Percentiles rank a stretch among this genome's conserved stretches.
These are phyloP conservation scores for Margarornis squamiger DNA, from an alignment of 2,797 vertebrate genomes.

Conservation along the genomic window DNA sequence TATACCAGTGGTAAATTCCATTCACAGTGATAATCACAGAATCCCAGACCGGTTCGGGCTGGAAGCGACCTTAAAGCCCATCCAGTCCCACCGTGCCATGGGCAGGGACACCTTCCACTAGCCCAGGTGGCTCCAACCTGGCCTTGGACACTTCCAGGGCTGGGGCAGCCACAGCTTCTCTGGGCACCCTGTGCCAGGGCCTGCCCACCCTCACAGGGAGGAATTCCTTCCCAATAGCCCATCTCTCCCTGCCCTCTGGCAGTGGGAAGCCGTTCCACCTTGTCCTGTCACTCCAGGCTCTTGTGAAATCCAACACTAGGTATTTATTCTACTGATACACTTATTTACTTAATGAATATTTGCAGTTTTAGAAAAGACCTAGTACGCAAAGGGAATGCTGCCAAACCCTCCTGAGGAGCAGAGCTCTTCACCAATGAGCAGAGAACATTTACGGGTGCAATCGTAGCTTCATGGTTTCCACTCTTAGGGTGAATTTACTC, in stretches of 20 bases:
- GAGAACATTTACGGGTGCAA: not conserved
- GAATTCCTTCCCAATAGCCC: not conserved
- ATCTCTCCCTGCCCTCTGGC: not conserved
- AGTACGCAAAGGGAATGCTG: not conserved
- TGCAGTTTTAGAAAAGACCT: not conserved
- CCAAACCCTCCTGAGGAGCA: not conserved
- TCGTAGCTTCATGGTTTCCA: not conserved
- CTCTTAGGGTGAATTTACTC: not conserved
- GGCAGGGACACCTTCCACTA: not conserved
- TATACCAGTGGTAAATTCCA: not conserved
- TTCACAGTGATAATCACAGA: not conserved
- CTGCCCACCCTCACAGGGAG: not conserved
- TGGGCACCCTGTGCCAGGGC: not conserved
- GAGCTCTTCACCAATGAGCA: not conserved
- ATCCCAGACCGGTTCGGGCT: rapidly evolving
- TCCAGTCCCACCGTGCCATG: not conserved
- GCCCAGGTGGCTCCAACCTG: not conserved
- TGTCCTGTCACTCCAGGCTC: not conserved
- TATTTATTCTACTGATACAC: not conserved
- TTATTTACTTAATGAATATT: not conserved
- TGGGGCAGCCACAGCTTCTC: not conserved
- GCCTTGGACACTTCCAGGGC: not conserved
- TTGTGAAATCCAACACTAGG: not conserved
- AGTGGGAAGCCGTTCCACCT: not conserved
- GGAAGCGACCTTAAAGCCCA: not conserved